These are phyloP conservation scores for Thecocarcelia acutangulata DNA, from an alignment of 2,888 invertebrate genomes.

Conservation along the genomic window DNA sequence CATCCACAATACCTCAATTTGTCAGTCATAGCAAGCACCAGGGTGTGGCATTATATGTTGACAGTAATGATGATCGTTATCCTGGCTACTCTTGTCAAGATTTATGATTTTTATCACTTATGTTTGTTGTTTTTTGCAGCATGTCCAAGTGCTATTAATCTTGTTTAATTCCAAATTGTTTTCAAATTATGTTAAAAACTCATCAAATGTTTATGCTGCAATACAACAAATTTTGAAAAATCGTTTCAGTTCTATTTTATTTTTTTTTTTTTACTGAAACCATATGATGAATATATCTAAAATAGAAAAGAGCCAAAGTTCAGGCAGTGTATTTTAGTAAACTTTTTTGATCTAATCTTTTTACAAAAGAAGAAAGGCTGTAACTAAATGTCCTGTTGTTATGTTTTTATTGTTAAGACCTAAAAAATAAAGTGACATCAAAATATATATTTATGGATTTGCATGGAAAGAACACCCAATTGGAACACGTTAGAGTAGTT, in stretches of 20 bases:
- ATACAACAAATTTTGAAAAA: conserved; percentile 49
- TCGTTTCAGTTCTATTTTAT: conserved; percentile 38
- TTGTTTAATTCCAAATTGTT: conserved; percentile 79
- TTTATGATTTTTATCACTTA: conserved; percentile 16
- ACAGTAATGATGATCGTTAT: conserved; percentile 21
- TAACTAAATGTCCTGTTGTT: conserved; percentile 10
- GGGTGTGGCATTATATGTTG: conserved; percentile 38
- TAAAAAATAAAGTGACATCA: conserved; percentile 31
- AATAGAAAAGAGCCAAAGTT: background rate
- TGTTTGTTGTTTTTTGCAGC: conserved; percentile 18
- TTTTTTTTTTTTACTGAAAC: background rate
- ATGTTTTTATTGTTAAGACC: conserved; percentile 27
- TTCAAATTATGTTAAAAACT: conserved; percentile 74
- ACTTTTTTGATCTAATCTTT: background rate
- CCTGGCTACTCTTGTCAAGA: conserved; percentile 5
- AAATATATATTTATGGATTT: conserved; percentile 55
- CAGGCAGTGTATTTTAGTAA: conserved; percentile 15
- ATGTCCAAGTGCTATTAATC: conserved; percentile 75
- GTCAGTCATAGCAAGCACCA: conserved; percentile 30
- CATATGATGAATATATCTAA: conserved; percentile 24
- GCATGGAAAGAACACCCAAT: background rate
- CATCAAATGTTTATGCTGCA: conserved; percentile 55
- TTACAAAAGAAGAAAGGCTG: background rate
- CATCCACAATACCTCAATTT: conserved; percentile 35
- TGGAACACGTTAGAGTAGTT: background rate